Conservation (phyloP, 2,888 invertebrate genomes). For the Scaptomyza polygonia region DNA sequence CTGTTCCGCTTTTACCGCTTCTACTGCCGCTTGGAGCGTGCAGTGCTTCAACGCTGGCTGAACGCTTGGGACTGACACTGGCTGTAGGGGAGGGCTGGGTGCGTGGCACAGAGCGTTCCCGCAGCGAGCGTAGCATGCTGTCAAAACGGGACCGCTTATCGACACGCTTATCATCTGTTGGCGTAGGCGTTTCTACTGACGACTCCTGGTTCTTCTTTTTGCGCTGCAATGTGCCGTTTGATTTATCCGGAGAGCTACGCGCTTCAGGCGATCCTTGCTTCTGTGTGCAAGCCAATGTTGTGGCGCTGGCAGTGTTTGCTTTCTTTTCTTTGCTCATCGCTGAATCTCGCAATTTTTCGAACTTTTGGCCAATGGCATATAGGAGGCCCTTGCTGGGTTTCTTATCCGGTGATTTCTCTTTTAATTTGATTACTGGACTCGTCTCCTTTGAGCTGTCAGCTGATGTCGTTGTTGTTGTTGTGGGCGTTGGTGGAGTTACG, state of each 20-base stretch:
- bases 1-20: slow-evolving; percentile 85
- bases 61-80: slow-evolving; percentile 88
- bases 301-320: slow-evolving; percentile 34
- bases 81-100: slow-evolving; percentile 84
- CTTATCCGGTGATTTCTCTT: slow-evolving; percentile 86
- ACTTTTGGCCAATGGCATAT: slow-evolving; percentile 91
- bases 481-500: slow-evolving; percentile 65
- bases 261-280: slow-evolving; percentile 74
- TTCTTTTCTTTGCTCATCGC: slow-evolving; percentile 85
- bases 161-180: slow-evolving; percentile 61
- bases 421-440: slow-evolving; percentile 75
- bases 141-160: slow-evolving; percentile 85
- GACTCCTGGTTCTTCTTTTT: slow-evolving; percentile 80
- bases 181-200: slow-evolving; percentile 22
- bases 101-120: slow-evolving; percentile 88
- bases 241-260: slow-evolving; percentile 53
- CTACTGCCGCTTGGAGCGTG: slow-evolving; percentile 74
- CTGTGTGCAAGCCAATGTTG: slow-evolving; percentile 63
- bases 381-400: slow-evolving; percentile 87
- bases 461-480: slow-evolving; percentile 60
- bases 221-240: slow-evolving; percentile 84
- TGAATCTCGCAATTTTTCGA: slow-evolving; percentile 88
- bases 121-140: slow-evolving; percentile 86
- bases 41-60: slow-evolving; percentile 90
- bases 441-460: slow-evolving; percentile 80